Evolutionary conservation across 2,888 invertebrate genomes (phyloP).

Genomic region (Rhagium mordax): DNA sequence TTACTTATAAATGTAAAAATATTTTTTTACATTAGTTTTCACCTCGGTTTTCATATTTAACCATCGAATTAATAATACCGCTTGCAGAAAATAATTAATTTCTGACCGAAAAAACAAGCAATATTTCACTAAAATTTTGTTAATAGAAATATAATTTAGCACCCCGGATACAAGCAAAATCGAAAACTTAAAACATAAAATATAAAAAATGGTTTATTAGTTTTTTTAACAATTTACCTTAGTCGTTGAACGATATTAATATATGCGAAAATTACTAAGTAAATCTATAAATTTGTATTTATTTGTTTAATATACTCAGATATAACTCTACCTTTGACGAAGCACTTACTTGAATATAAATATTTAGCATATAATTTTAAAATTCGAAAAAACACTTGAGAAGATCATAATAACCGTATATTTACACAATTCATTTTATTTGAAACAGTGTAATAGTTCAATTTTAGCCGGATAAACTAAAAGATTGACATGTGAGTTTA

Average conservation of each 20-base stretch:
- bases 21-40: too few species aligned
- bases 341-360: conserved; percentile 4
- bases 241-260: conserved; percentile 5
- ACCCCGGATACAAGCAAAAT: too few species aligned
- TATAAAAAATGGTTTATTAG: neutral
- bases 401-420: neutral
- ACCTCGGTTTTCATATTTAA: too few species aligned
- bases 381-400: conserved; percentile 11
- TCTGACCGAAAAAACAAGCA: too few species aligned
- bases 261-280: conserved; percentile 4
- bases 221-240: neutral
- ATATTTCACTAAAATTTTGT: too few species aligned
- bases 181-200: neutral
- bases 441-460: neutral
- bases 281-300: conserved; percentile 17
- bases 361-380: conserved; percentile 5
- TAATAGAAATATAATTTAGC: too few species aligned
- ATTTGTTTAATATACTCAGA: neutral
- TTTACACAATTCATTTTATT: neutral
- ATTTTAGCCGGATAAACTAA: conserved; percentile 30
- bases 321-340: conserved; percentile 14
- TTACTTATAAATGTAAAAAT: too few species aligned
- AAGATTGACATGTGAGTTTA: conserved; percentile 39
- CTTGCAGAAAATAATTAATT: too few species aligned
- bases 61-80: too few species aligned